These are phyloP conservation scores for Papilio dardanus DNA, from an alignment of 1,140 invertebrate genomes.

Conservation along the genomic window DNA sequence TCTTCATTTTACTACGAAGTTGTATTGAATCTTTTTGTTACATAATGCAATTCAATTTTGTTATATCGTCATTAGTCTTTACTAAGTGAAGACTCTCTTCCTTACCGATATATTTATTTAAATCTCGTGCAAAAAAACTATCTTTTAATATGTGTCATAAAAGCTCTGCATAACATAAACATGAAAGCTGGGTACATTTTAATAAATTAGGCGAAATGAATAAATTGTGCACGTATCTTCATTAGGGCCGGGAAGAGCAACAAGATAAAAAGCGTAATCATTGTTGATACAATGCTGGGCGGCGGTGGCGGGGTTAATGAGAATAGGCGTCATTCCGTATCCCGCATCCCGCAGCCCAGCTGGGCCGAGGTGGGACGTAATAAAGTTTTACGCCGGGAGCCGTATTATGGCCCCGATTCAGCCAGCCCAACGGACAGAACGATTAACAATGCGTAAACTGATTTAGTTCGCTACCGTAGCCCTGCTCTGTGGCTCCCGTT, in stretches of 20 bases:
- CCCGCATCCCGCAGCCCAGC: slow-evolving; percentile 52
- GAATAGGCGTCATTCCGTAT: slow-evolving; percentile 66
- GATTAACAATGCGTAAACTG: slow-evolving; percentile 69
- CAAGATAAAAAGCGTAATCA: slow-evolving; percentile 55
- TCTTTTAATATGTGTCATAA: not conserved
- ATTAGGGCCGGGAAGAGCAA: slow-evolving; percentile 27
- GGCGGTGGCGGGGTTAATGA: slow-evolving; percentile 64
- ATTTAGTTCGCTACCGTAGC: slow-evolving; percentile 48
- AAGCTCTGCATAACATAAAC: not conserved
- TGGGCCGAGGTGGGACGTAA: slow-evolving; percentile 61
- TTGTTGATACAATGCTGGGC: slow-evolving; percentile 56
- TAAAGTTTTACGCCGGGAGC: slow-evolving; percentile 66
- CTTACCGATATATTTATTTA: not conserved
- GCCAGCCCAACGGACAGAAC: slow-evolving; percentile 50
- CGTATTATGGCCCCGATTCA: slow-evolving; percentile 58
- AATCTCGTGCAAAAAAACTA: not conserved
- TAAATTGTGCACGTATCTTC: slow-evolving; percentile 27
- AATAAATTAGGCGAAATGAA: slow-evolving; percentile 4
- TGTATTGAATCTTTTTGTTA: not conserved
- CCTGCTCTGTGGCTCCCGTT: slow-evolving; percentile 15
- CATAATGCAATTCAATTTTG: not conserved
- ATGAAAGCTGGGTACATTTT: not conserved
- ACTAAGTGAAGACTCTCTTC: not conserved
- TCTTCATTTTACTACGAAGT: not conserved
- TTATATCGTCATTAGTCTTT: not conserved